Percentiles rank a stretch among this genome's conserved stretches.
These are phyloP conservation scores for Ascaphus truei DNA, from an alignment of 2,113 vertebrate species.

Conservation along the genomic window DNA sequence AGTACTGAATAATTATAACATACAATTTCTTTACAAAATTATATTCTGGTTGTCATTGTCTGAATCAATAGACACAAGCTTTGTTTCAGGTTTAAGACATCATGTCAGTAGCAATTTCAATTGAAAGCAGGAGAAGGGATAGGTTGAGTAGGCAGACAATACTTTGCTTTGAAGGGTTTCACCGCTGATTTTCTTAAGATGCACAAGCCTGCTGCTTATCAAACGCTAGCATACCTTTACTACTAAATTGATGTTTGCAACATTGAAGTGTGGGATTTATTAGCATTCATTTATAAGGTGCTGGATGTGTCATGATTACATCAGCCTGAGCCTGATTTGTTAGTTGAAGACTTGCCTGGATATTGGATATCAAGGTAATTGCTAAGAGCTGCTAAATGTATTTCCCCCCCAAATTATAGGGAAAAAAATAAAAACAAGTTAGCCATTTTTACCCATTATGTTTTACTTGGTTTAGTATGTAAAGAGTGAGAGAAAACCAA, in stretches of 20 bases:
- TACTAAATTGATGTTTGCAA: background rate
- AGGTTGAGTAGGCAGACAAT: too few relatives aligned
- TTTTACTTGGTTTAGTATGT: background rate
- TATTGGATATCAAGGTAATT: background rate
- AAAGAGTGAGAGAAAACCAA: conserved; percentile 10
- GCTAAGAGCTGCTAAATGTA: background rate
- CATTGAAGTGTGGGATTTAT: background rate
- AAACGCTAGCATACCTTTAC: background rate
- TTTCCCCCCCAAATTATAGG: background rate
- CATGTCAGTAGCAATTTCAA: too few relatives aligned
- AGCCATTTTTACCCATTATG: background rate
- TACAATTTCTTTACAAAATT: too few relatives aligned
- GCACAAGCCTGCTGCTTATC: background rate
- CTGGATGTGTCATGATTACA: background rate
- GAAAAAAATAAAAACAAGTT: background rate
- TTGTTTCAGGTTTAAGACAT: too few relatives aligned
- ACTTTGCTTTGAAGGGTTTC: background rate
- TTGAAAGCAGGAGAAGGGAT: too few relatives aligned
- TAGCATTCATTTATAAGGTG: background rate
- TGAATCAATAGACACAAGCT: too few relatives aligned
- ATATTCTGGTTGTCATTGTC: too few relatives aligned
- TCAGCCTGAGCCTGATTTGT: background rate
- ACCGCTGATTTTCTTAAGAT: too few relatives aligned
- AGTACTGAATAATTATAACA: too few relatives aligned
- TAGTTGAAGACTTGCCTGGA: background rate